Conservation (phyloP, 2,888 invertebrate species). For the Dioctria rufipes region DNA sequence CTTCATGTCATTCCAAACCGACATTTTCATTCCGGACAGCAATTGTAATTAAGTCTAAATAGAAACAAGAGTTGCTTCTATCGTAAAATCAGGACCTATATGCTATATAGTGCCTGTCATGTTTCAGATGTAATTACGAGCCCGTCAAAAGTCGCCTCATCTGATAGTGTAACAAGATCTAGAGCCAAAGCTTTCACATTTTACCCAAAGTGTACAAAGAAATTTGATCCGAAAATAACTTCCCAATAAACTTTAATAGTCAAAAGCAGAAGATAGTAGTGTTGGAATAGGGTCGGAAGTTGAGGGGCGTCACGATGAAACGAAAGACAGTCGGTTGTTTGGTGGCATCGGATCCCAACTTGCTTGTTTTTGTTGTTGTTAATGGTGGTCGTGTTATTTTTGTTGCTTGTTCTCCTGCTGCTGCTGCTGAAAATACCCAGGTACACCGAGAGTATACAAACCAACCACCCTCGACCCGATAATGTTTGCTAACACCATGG, state of each 20-base stretch:
- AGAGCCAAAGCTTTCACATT: not conserved
- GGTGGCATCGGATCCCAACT: no score
- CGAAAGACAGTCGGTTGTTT: no score
- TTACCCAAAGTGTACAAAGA: conserved; percentile 24
- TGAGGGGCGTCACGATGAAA: not conserved
- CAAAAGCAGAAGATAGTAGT: conserved; percentile 10
- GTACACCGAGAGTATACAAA: conserved; percentile 6
- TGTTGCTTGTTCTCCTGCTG: not conserved
- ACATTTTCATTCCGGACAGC: not conserved
- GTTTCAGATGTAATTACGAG: conserved; percentile 39
- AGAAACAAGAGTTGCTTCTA: not conserved
- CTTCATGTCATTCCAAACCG: conserved; percentile 2
- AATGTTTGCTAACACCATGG: not conserved
- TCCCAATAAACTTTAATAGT: conserved; percentile 44
- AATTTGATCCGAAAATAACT: conserved; percentile 46
- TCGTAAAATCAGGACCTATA: not conserved
- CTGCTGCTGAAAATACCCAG: not conserved
- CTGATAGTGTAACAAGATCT: conserved; percentile 1
- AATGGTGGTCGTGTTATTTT: no score
- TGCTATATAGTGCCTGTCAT: conserved; percentile 13
- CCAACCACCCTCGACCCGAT: not conserved
- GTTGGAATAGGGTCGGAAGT: not conserved
- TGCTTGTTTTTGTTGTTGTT: no score
- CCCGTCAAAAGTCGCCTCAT: conserved; percentile 32
- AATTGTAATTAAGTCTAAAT: conserved; percentile 14